Evolutionary conservation across 2,888 invertebrate species (phyloP), one percentile per base, ranked within the genome.

Genomic region (Brenthis ino): DNA sequence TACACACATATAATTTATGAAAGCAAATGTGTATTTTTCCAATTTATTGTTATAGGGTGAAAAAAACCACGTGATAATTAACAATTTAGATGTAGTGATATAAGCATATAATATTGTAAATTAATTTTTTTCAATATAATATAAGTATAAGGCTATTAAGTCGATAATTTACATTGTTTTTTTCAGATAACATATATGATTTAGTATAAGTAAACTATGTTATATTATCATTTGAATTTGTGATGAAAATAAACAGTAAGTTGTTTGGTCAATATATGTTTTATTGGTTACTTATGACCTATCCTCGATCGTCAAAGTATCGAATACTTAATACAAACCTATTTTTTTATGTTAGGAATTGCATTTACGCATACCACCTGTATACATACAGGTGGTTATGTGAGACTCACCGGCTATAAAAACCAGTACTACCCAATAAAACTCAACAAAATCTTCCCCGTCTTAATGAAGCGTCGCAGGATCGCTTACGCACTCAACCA

Each of bases 211-310:
- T 66, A 64, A 37, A 80, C 81, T 79, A 76, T 77, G 77, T 78
- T 80, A 82, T 82, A 79, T 81, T 85, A 83, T 83, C 80, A 81
- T 78, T 81, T 79, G 78, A 85, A 80, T 84, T 88, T 89, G 89
- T 89, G 88, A 90, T 87, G 86, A 88, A 88, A 90, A 88, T 89
- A 88, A 88, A 89, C 79, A 81, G 79, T 75, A 80, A 83, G 81
- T 84, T 86, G 85, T 88, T 90, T 88, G 85, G 85, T 85, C 82
- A 72, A 69, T 79, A 50, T 66, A 72, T 75, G 61, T 76, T 68
- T 78, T 67, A 67, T 73, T 75, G 12, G 13, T 28, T 56, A 28
- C 11, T 28, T n/a, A 24, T 11, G 12, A 58, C 14, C 33, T 63
- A 16, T 14, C 37, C 14, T 53, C 6, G 6, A 57, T n/a, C 2